phyloP scores from a whole-genome alignment of 2,888 invertebrate genomes.

The Tetheella fluctuosa region DNA sequence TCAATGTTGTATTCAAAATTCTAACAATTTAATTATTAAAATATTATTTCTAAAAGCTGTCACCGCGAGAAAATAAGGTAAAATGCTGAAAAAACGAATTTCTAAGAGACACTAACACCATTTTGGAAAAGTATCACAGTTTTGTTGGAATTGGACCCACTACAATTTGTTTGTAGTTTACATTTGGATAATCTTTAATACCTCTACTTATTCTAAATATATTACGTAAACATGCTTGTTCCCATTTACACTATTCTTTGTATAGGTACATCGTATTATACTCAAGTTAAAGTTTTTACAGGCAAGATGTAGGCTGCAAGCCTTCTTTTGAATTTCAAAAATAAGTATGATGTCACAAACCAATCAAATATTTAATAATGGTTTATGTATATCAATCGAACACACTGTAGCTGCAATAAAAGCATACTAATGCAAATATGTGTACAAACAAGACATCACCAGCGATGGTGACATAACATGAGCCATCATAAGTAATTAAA shows the following conservation, averaged over 20 bases:
- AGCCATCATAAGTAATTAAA: background rate
- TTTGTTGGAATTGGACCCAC: constrained; percentile 36
- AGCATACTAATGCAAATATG: background rate
- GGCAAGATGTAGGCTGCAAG: background rate
- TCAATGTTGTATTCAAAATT: no score
- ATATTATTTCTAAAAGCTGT: background rate
- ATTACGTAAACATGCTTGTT: background rate
- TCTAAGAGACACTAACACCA: constrained; percentile 17
- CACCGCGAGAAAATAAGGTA: constrained; percentile 14
- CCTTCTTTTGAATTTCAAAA: background rate
- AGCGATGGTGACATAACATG: background rate
- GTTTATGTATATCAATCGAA: background rate
- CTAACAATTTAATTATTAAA: no score
- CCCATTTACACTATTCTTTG: background rate
- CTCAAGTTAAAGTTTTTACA: background rate
- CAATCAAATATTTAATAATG: background rate
- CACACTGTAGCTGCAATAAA: background rate
- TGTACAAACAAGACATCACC: background rate
- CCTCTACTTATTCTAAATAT: background rate
- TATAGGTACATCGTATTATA: no score
- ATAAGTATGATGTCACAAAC: background rate
- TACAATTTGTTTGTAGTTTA: background rate
- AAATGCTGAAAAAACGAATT: background rate
- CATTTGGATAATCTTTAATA: background rate
- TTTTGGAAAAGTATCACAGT: constrained; percentile 48